These are phyloP conservation scores for Campylomormyrus tamandua DNA, from an alignment of 2,113 vertebrate species.

Conservation along the genomic window DNA sequence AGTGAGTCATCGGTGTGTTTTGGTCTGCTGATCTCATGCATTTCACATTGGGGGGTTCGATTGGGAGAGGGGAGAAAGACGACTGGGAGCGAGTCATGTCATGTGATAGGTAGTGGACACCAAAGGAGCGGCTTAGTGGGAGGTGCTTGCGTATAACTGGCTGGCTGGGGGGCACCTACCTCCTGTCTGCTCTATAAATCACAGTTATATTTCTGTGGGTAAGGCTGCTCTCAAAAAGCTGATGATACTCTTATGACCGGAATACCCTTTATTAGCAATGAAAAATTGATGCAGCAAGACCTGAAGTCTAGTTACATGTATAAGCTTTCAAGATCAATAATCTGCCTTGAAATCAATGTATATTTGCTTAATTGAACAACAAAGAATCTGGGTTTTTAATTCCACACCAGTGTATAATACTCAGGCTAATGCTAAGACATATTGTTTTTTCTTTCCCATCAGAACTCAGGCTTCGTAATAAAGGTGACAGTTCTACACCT, in stretches of 20 bases:
- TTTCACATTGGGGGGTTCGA: neutral
- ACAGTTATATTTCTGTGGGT: neutral
- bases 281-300: neutral
- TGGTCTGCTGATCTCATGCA: neutral
- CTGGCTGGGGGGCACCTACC: conserved; percentile 24
- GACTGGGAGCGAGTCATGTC: neutral
- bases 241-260: neutral
- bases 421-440: neutral
- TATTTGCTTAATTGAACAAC: neutral
- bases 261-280: neutral
- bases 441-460: neutral
- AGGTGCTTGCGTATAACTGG: neutral
- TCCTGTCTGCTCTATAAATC: neutral
- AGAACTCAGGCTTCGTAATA: neutral
- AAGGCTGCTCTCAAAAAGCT: neutral
- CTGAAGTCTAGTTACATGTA: neutral
- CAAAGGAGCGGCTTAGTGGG: neutral
- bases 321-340: neutral
- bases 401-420: neutral
- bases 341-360: neutral
- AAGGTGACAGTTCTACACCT: neutral
- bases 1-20: neutral
- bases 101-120: neutral
- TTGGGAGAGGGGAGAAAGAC: neutral
- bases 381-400: neutral